Evolutionary conservation across 1,140 invertebrate genomes (phyloP).

Genomic region (Sitobion miscanthi): DNA sequence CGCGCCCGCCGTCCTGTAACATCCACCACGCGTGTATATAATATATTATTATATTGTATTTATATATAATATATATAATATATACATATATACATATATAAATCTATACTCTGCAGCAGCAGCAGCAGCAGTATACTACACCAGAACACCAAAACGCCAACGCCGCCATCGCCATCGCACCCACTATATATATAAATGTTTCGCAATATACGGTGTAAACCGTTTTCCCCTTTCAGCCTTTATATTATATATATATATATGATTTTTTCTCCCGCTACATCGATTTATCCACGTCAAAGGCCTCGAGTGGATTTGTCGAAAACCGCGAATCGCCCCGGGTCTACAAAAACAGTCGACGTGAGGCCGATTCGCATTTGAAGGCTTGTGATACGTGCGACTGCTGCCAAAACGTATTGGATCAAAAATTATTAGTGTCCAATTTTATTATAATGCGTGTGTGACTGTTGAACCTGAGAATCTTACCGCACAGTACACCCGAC

Average conservation of each 20-base stretch:
- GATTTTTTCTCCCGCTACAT: neutral
- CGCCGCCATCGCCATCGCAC: neutral
- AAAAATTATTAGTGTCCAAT: neutral
- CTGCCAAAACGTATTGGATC: neutral
- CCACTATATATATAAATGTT: neutral
- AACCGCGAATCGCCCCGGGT: neutral
- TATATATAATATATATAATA: neutral
- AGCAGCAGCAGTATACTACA: neutral
- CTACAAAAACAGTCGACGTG: neutral
- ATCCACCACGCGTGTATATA: neutral
- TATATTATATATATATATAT: no score
- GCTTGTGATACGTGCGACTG: neutral
- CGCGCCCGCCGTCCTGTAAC: neutral
- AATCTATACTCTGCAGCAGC: neutral
- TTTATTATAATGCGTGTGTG: neutral
- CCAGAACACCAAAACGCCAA: neutral
- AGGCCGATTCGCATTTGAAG: neutral
- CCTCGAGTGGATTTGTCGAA: slow-evolving; percentile 5
- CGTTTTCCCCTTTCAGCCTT: neutral
- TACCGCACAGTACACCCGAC: no score
- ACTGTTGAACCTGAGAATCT: neutral
- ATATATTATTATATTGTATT: slow-evolving; percentile 19
- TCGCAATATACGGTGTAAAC: neutral
- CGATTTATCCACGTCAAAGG: slow-evolving; percentile 30
- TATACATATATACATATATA: neutral